These are phyloP conservation scores for Pipistrellus pygmaeus DNA, from an alignment of 2,797 vertebrate genomes.

Conservation along the genomic window DNA sequence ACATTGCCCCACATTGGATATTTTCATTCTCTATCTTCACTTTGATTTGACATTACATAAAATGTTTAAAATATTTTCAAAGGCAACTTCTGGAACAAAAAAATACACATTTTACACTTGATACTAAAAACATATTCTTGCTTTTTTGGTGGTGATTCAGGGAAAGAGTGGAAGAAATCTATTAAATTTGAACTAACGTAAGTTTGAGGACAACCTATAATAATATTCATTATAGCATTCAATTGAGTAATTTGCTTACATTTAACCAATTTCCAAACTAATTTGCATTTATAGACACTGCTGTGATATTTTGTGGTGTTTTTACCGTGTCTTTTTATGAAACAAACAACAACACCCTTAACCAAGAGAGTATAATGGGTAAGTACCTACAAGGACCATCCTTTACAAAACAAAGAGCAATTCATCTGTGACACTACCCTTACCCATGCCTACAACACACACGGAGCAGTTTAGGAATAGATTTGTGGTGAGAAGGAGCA, in stretches of 20 bases:
- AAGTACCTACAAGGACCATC: neutral
- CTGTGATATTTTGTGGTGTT: neutral
- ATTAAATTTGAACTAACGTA: neutral
- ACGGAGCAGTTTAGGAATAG: neutral
- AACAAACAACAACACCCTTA: neutral
- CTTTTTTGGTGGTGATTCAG: neutral
- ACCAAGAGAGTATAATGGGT: neutral
- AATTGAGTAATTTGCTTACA: neutral
- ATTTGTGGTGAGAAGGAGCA: neutral
- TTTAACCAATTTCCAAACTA: constrained; percentile 22
- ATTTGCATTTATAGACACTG: neutral
- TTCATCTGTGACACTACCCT: neutral
- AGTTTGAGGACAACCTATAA: neutral
- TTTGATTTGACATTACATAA: constrained; percentile 53
- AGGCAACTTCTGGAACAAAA: neutral
- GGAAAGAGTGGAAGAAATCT: neutral
- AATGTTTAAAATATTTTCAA: constrained; percentile 33
- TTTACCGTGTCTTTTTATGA: neutral
- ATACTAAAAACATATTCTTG: neutral
- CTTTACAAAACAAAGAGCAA: neutral
- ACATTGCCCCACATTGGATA: neutral
- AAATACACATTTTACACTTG: neutral
- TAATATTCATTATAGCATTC: constrained; percentile 10
- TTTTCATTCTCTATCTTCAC: constrained; percentile 35
- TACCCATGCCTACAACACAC: too few relatives aligned